These are phyloP conservation scores for Gonatopus flavifemur DNA, from an alignment of 1,140 invertebrate genomes.

Conservation along the genomic window DNA sequence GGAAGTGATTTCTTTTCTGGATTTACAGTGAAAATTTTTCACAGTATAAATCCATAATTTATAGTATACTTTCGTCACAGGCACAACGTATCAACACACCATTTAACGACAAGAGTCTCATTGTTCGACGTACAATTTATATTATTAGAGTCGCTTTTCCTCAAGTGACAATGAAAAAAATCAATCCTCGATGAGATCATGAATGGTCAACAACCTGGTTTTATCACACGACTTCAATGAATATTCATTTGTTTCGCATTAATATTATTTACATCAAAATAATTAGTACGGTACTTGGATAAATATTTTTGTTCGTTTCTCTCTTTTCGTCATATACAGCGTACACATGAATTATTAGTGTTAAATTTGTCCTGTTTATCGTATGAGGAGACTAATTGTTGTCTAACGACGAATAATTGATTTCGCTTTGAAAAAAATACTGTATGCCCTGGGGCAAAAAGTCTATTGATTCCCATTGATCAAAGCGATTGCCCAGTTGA, in stretches of 20 bases:
- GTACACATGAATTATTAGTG: slow-evolving; percentile 12
- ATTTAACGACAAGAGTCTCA: too few species aligned
- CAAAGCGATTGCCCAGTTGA: too few species aligned
- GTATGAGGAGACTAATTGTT: not conserved
- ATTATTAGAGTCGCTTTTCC: slow-evolving; percentile 21
- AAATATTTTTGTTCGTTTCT: slow-evolving; percentile 15
- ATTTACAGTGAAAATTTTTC: not conserved
- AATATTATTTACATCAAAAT: slow-evolving; percentile 34
- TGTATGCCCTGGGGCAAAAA: slow-evolving; percentile 6
- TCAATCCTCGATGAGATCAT: slow-evolving; percentile 46
- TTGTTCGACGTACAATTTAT: not conserved
- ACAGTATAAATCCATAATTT: too few species aligned
- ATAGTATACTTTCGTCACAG: too few species aligned
- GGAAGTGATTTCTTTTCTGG: not conserved
- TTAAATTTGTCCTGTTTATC: slow-evolving; percentile 1
- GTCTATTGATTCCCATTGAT: too few species aligned
- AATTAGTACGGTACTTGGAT: slow-evolving; percentile 31
- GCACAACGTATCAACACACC: too few species aligned
- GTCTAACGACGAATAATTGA: not conserved
- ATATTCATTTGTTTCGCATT: too few species aligned
- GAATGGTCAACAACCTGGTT: slow-evolving; percentile 50
- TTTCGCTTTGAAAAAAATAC: not conserved
- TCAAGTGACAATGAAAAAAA: slow-evolving; percentile 42
- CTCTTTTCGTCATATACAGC: slow-evolving; percentile 1
- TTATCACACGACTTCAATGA: slow-evolving; percentile 48